These are phyloP conservation scores for Eutrigla gurnardus DNA, from an alignment of 2,797 vertebrate genomes.

Conservation along the genomic window DNA sequence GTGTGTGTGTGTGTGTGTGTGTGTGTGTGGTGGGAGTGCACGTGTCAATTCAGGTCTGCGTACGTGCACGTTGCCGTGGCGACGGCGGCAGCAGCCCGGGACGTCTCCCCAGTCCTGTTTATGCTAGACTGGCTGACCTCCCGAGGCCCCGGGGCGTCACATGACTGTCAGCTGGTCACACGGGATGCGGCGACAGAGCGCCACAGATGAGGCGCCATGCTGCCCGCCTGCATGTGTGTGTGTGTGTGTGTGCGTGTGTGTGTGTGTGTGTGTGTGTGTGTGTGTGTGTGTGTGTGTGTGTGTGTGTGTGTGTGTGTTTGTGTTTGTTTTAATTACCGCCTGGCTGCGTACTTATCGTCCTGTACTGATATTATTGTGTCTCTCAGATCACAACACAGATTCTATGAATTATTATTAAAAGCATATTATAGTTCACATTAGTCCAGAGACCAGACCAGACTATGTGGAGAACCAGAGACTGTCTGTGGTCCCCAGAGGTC, in stretches of 20 bases:
- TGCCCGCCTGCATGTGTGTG: slow-evolving; percentile 36
- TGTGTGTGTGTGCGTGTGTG: slow-evolving; percentile 8
- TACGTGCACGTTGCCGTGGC: not conserved
- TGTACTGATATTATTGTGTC: not conserved
- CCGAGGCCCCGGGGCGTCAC: slow-evolving; percentile 60
- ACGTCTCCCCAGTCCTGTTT: slow-evolving; percentile 58
- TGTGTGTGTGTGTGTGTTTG: no score
- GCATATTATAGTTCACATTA: no score
- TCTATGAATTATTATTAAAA: no score
- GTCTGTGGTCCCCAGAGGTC: no score
- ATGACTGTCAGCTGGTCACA: slow-evolving; percentile 59
- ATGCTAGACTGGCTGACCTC: slow-evolving; percentile 67
- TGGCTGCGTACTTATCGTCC: slow-evolving; percentile 11
- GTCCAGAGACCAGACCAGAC: no score
- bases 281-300: slow-evolving; percentile 17
- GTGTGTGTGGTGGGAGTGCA: slow-evolving; percentile 15
- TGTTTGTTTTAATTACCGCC: slow-evolving; percentile 53
- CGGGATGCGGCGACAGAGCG: slow-evolving; percentile 32
- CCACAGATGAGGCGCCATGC: slow-evolving; percentile 54
- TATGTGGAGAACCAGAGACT: no score
- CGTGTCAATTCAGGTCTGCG: slow-evolving; percentile 15
- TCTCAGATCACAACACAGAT: not conserved
- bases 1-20: not conserved
- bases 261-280: slow-evolving; percentile 15
- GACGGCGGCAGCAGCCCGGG: slow-evolving; percentile 33